Base-by-base conservation (phyloP, 1,140 invertebrate species). In the Pinna nobilis region DNA sequence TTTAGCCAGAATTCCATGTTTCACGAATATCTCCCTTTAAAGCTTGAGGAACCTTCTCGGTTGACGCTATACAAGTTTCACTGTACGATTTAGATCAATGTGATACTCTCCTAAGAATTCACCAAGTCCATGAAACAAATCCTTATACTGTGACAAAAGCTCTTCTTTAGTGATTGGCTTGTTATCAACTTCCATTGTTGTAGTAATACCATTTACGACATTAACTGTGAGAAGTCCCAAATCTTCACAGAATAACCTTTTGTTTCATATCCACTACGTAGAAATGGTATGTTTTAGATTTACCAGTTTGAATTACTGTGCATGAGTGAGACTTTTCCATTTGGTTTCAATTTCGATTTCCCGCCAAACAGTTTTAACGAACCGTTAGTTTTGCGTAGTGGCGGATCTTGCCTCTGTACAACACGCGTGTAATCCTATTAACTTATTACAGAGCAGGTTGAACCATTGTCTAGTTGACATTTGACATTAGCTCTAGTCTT, bases 1-100 rank as follows among this genome's bases (percentile, higher is more conserved):
- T 57, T 72, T 77, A 53, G 60, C 35, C 23, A 78, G 70, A 2
- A 78, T 59, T 23, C 67, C 76, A 55, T 33, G 25, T 64, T 23
- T 53, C 60, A 28, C 49, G 74, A 69, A 68, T 25, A 55, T 72
- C 59, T 18, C 61, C 41, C 37, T 64, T 55, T 23, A 73, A 25
- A 18, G 55, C 37, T 30, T 68, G 82, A 81, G 83, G 84, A 11
- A 86, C 68, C 32, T 77, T 67, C 80, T 78, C n/a, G 68, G 73
- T 37, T 72, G 67, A 50, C 82, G 80, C 1, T 81, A 50, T 41
- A 82, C 76, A 1, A 81, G 82, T 18, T 74, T 70, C 15, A 72
- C 73, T 7, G 55, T 33, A 18, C 50, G 50, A 51, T 82, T 76
- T 37, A 83, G 35, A 59, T 82, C 59, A 67, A 87, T 80, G 15